Evolutionary conservation across 2,113 vertebrate species (phyloP), one percentile per base, ranked within the genome.

Genomic region (Lynx canadensis): DNA sequence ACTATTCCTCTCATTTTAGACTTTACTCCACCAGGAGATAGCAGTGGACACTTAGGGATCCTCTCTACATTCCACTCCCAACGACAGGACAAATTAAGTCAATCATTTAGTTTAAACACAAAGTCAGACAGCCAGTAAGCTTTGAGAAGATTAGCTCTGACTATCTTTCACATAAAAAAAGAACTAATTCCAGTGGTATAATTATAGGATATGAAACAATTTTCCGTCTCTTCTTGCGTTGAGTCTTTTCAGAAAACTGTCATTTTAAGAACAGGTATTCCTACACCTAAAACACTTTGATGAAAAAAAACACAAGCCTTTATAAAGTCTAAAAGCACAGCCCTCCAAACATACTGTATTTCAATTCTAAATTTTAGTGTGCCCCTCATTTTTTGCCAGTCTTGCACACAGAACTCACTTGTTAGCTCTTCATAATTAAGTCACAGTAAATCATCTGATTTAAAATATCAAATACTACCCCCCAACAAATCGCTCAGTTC

Each of bases 181-280:
- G 19, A 68, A 69, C 45, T 48, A 91, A 23, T 21, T 16, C 69
- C 38, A 78, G 36, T 11, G 16, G 73, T 94, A 80, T 81, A 81
- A 87, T 11, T 55, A 83, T 8, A 81, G 21, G 13, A 52, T 48
- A 87, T 10, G n/a, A 90, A 86, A 93, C 29, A 78, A 55, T 41
- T 93, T 91, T 68, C 65, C 6, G 79, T 86, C 55, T 96, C 25
- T 88, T 89, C 48, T 78, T 90, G 12, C 33, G 12, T 6, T 66
- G 27, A 10, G 0, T 89, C 45, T 97, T 91, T 88, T 93, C 63
- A 87, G 79, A 86, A 85, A 94, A 93, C 2, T 69, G 60, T 89
- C 78, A 65, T 21, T 85, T 96, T 81, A 90, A 93, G 33, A 98
- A 83, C 12, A 94, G 25, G 41, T 86, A 93, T 84, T 97, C 33